These are phyloP conservation scores for Glyptemys insculpta DNA, from an alignment of 2,797 vertebrate genomes.

Conservation along the genomic window DNA sequence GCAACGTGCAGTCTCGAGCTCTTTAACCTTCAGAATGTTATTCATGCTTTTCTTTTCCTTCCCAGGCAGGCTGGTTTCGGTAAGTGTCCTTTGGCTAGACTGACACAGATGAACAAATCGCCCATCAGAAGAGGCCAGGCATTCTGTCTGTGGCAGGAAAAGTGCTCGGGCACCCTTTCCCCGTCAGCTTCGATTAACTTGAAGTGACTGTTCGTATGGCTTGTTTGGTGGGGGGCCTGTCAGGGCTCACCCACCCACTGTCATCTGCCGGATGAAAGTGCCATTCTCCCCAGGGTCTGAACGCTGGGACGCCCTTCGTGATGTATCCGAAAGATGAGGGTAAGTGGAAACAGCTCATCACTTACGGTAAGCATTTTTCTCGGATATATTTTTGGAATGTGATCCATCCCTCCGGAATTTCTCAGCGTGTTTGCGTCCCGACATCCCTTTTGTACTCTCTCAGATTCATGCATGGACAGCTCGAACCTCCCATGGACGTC, in stretches of 20 bases:
- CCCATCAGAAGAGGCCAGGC: neutral
- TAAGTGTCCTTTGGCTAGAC: neutral
- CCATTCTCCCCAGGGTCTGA: neutral
- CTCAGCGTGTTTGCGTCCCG: accelerated
- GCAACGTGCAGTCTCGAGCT: accelerated
- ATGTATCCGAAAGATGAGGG: neutral
- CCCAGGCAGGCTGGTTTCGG: neutral
- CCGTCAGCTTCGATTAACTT: neutral
- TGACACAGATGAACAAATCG: neutral
- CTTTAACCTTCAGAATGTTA: neutral
- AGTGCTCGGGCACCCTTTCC: neutral
- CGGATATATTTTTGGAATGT: neutral
- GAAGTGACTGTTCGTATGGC: neutral
- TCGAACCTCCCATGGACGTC: accelerated
- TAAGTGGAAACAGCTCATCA: neutral
- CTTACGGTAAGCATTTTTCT: neutral
- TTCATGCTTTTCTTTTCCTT: neutral
- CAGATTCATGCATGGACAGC: accelerated
- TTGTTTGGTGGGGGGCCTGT: neutral
- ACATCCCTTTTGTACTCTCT: accelerated
- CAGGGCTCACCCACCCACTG: neutral
- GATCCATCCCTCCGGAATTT: neutral
- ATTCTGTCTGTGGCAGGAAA: neutral
- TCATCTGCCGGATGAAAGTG: neutral
- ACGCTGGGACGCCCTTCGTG: accelerated